Conservation (phyloP, 2,113 vertebrate genomes). For the Marmota flaviventris region DNA sequence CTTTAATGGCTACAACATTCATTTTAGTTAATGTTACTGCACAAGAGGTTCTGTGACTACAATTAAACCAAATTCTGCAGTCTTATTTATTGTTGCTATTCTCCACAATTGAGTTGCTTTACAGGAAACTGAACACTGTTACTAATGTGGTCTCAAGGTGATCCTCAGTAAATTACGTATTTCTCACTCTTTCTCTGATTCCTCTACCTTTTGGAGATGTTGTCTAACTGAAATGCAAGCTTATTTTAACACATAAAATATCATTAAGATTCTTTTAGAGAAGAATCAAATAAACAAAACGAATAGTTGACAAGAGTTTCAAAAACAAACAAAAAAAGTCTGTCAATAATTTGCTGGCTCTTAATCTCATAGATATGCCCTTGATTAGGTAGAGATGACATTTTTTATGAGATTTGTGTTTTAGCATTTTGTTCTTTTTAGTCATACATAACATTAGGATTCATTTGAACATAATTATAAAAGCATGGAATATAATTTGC, state of each 20-base stretch:
- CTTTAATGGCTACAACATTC: background rate
- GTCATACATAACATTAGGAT: too few species aligned
- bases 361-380: constrained; percentile 18
- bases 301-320: background rate
- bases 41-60: constrained; percentile 18
- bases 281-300: background rate
- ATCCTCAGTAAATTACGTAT: background rate
- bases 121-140: background rate
- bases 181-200: constrained; percentile 22
- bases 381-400: background rate
- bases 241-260: constrained; percentile 28
- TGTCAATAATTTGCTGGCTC: constrained; percentile 4
- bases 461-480: too few species aligned
- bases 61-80: background rate
- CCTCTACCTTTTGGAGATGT: background rate
- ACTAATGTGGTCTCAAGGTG: background rate
- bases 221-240: background rate
- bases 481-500: too few species aligned
- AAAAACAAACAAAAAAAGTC: background rate
- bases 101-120: background rate
- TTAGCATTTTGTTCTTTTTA: too few species aligned
- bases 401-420: background rate
- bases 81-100: background rate
- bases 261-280: background rate
- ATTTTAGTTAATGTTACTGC: constrained; percentile 9